Evolutionary conservation across 2,888 invertebrate genomes (phyloP), one percentile per base, ranked within the genome.

Genomic region (Tubiluchus corallicola): DNA sequence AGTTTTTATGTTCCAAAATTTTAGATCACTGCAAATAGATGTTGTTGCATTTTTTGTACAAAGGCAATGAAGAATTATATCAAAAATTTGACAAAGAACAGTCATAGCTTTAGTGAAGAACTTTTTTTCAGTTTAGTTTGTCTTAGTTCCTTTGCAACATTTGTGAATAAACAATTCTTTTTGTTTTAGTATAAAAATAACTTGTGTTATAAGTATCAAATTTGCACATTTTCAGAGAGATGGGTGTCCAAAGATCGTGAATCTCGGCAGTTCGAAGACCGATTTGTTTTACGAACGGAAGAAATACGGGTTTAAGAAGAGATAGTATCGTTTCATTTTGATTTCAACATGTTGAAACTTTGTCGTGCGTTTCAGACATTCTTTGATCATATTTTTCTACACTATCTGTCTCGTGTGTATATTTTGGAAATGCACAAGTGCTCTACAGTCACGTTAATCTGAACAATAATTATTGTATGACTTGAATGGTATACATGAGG

Each of bases 161-260:
- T 9, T 18, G 2, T 9, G n/a, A 37, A n/a, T 41, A 46, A 4
- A 9, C n/a, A 3, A 2, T 4, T 29, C 2, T 42, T 16, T 4
- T 9, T 5, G 15, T 37, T 15, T 40, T 20, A 17, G 16, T 2
- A 29, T 1, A 2, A 19, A 20, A 20, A n/a, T 42, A 37, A 16
- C 15, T 45, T 17, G 9, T 48, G 13, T 44, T 48, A 13, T 17
- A 16, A 3, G 15, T n/a, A 17, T 29, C 9, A n/a, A 39, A 16
- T 17, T 4, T 38, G 17, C 39, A 38, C 39, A 16, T 19, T 71
- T 70, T 48, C 72, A 85, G 83, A 75, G 98, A 63, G 98, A 99
- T 66, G 98, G 98, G 1, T 98, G 98, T 66, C 98, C 98, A 1
- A 99, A 99, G 68, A 99, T 98, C 68, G 98, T 99, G 1, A 98